Evolutionary conservation across 2,888 invertebrate genomes (phyloP).

Genomic region (Drosophila cracens): DNA sequence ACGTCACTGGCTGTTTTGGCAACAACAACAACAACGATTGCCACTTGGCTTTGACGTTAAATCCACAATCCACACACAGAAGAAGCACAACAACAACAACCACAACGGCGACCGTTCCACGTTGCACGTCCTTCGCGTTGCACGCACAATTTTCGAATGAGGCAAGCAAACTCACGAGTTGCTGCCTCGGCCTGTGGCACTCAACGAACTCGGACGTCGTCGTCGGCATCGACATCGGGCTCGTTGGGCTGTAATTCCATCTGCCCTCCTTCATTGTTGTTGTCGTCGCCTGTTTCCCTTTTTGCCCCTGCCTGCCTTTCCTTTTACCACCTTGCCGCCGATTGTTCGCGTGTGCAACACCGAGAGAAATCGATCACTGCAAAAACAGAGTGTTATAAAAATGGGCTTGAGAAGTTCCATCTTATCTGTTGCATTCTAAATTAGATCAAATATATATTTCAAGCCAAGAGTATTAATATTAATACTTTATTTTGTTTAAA

Average conservation of each 20-base stretch:
- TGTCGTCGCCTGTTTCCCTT: constrained; percentile 20
- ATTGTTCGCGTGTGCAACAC: constrained; percentile 35
- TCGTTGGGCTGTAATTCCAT: constrained; percentile 40
- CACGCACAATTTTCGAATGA: constrained; percentile 82
- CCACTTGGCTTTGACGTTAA: not conserved
- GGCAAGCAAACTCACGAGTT: constrained; percentile 33
- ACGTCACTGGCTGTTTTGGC: constrained; percentile 41
- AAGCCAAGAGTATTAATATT: not conserved
- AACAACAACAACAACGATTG: constrained; percentile 10
- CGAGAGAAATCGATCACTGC: constrained; percentile 20
- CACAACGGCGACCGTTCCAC: constrained; percentile 19
- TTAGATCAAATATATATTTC: not conserved
- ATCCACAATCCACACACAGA: not conserved
- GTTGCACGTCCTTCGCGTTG: constrained; percentile 79
- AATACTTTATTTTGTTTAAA: not conserved
- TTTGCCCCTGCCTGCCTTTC: constrained; percentile 20
- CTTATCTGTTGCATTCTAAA: not conserved
- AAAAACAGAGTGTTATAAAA: not conserved
- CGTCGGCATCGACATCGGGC: constrained; percentile 9
- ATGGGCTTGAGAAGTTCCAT: not conserved
- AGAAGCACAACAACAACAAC: constrained; percentile 15
- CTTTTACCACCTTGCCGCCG: constrained; percentile 42
- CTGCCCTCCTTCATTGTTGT: constrained; percentile 36
- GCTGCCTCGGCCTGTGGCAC: constrained; percentile 29
- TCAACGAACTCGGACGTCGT: constrained; percentile 4